Evolutionary conservation across 2,888 invertebrate genomes (phyloP), one percentile per base, ranked within the genome.

Genomic region (Drosophila austrosaltans): DNA sequence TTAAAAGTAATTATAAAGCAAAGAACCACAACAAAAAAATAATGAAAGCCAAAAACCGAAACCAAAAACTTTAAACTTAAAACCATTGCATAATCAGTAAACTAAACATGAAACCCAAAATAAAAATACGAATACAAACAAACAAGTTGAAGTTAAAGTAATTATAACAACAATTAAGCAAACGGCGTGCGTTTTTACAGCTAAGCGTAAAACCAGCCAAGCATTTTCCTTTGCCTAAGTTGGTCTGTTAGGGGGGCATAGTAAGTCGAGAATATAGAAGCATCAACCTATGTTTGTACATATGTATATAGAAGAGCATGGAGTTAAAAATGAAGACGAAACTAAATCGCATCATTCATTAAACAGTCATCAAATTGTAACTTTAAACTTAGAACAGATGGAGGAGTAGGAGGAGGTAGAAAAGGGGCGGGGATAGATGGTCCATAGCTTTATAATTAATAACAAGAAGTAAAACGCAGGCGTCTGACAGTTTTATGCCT

Each of bases 161-260:
- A 87, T 87, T 87, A 88, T 89, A 89, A 87, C 88, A 88, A 86
- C 89, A 87, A 87, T 89, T 87, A 87, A 89, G 86, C 89, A 87
- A 87, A 87, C 87, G 89, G 88, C 89, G 84, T 82, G 81, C 86
- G 88, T 79, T 86, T 89, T 86, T 89, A 89, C 83, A 86, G 81
- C 82, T 85, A 79, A 75, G 72, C 78, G 72, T 69, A 72, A 78
- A 77, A 72, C 59, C 89, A 87, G 75, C 88, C 75, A 89, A 82
- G 72, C 86, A 82, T 81, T 75, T 69, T 48, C 48, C 8, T 48
- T 22, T 48, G 10, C 10, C 22, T 22, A 48, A 48, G 10, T 48
- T 48, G 48, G 48, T 16, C 16, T 3, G 48, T 10, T 48, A 44
- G 22, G 48, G 36, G 10, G 10, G 36, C 1, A 32, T 3, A 44